Base-by-base conservation (phyloP, 2,113 vertebrate species). In the Steatornis caripensis region DNA sequence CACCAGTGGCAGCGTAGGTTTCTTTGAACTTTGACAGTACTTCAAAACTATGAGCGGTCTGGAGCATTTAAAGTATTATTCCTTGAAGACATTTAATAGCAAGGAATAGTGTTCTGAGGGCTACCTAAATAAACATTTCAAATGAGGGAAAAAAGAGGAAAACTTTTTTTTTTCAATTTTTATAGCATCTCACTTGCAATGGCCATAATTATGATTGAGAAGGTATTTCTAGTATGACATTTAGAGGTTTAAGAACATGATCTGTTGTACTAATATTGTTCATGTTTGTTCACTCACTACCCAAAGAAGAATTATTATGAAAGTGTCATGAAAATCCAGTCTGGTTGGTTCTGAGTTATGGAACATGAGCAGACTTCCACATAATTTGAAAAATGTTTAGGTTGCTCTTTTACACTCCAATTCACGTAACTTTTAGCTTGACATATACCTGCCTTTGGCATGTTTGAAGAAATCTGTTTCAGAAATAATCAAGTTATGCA, bases 401-500 rank as follows among this genome's bases (percentile, higher is more conserved):
- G 16, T 61, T 91, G 71, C 29, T 53, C 54, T 91, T 92, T 89
- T 77, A 68, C 10, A 78, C 34, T 77, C 24, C 58, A 70, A 61
- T 60, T 89, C 36, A 64, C 2, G 2, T 60, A 95, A 69, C n/a
- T 64, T 90, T 83, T 60, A 93, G 27, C 32, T 93, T 93, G 76
- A 77, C 75, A 81, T 74, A 70, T 41, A 86, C 30, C 54, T 88
- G 68, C 79, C 46, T 88, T 86, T 81, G 75, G 49, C 62, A 84
- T 27, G 43, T 78, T 77, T 81, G 34, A 83, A 77, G 62, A 92
- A 91, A 88, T 39, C 37, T 88, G n/a, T 5, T 81, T 90, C 80
- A n/a, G 16, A 93, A 94, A 96, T 90, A 82, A 95, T 80, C 37
- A 72, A 91, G 36, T 80, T 58, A 72, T n/a, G 78, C 53, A 89